Base-by-base conservation (phyloP, 2,888 invertebrate species). In the Acleris literana region DNA sequence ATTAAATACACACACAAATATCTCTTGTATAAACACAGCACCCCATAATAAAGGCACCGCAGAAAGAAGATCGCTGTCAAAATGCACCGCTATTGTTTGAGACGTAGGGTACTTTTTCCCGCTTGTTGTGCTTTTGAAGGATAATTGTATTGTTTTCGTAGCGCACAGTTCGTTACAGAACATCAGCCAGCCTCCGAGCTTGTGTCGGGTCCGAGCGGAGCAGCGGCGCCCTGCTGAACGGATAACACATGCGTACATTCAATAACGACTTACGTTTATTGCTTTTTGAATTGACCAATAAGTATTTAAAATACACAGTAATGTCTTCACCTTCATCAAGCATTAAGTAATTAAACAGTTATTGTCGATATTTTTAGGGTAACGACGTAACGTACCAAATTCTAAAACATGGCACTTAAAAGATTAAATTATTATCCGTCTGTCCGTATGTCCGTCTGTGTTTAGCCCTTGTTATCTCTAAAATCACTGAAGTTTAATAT, bases 1-100 rank as follows among this genome's bases (percentile, higher is more conserved):
- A 90, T 88, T 90, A 88, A 90, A 90, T 90, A 90, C 87, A 90
- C 89, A 86, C 81, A 83, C 79, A 88, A 85, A 89, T 90, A 90
- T 89, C 89, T 88, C 87, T 86, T 89, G 84, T 83, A 83, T 88
- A 91, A 92, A 92, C 91, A 92, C 82, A 82, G 80, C 90, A 82
- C 89, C 91, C 91, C 90, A 69, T 88, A 84, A 86, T 84, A 86
- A 83, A 82, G 82, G 80, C 79, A 77, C 74, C 77, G 74, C 71
- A 76, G 79, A 76, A 78, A 76, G 80, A 80, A 88, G 85, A 64
- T 67, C 66, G 61, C 71, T 70, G 58, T 63, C 67, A 71, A 86
- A 77, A 75, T 74, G 73, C 71, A 71, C 65, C 81, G 74, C 74
- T 83, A 81, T 74, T 70, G 51, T 70, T 69, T 73, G 7, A 62